Conservation (phyloP, 2,888 invertebrate species). For the Lasiommata megera region DNA sequence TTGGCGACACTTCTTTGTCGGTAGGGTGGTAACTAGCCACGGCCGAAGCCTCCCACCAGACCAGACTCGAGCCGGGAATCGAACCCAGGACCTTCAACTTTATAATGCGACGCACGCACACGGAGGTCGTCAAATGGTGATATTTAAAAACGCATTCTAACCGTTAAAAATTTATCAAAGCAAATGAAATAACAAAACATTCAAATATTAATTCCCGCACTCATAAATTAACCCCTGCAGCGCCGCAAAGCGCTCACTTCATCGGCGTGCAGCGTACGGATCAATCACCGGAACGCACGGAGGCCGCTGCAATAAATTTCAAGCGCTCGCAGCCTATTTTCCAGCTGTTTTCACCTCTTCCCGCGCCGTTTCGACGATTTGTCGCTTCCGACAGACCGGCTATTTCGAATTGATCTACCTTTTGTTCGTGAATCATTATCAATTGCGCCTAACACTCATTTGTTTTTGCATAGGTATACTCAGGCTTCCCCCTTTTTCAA, state of each 20-base stretch:
- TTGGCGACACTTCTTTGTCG: too few species aligned
- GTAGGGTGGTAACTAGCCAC: too few species aligned
- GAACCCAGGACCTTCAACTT: too few species aligned
- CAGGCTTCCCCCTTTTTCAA: too few species aligned
- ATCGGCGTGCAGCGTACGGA: slow-evolving; percentile 46
- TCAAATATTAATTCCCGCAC: slow-evolving; percentile 1
- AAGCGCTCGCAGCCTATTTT: slow-evolving; percentile 56
- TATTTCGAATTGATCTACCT: slow-evolving; percentile 9
- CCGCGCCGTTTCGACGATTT: slow-evolving; percentile 40
- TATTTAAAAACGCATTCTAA: too few species aligned
- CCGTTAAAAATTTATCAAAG: neutral
- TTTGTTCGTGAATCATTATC: slow-evolving; percentile 6
- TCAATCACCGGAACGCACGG: slow-evolving; percentile 57
- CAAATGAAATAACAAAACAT: neutral
- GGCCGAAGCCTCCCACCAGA: too few species aligned
- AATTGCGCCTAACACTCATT: neutral
- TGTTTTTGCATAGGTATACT: neutral
- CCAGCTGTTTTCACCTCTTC: slow-evolving; percentile 67
- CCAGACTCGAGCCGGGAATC: too few species aligned
- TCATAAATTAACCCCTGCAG: neutral
- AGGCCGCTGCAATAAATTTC: slow-evolving; percentile 58
- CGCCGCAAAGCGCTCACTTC: slow-evolving; percentile 36
- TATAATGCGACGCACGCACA: too few species aligned
- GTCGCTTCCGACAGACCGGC: slow-evolving; percentile 35
- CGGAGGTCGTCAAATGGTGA: too few species aligned